These are phyloP conservation scores for Sebastes aleutianus DNA, from an alignment of 2,797 vertebrate genomes.

Conservation along the genomic window DNA sequence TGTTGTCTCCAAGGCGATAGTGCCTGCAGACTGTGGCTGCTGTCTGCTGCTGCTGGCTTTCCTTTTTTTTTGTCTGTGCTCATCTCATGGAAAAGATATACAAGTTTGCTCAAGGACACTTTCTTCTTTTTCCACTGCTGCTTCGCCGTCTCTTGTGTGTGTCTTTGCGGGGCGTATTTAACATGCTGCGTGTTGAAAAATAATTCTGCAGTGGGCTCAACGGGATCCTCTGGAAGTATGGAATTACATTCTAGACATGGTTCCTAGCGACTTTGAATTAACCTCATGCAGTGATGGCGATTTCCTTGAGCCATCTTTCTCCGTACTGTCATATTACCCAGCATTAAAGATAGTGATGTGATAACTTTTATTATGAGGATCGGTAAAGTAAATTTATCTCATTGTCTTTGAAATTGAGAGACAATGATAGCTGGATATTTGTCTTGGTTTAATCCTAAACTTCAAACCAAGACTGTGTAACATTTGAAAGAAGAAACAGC, in stretches of 20 bases:
- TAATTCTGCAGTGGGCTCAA: slow-evolving; percentile 51
- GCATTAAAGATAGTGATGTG: not conserved
- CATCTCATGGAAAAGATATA: slow-evolving; percentile 63
- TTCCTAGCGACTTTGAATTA: slow-evolving; percentile 67
- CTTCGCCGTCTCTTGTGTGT: slow-evolving; percentile 26
- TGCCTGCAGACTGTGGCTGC: slow-evolving; percentile 59
- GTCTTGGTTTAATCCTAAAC: not conserved
- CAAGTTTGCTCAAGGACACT: slow-evolving; percentile 72
- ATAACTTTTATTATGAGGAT: slow-evolving; percentile 6
- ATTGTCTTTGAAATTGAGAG: not conserved
- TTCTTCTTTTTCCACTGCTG: slow-evolving; percentile 24
- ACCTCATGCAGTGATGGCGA: slow-evolving; percentile 50
- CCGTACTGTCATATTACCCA: slow-evolving; percentile 3
- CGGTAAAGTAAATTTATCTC: not conserved
- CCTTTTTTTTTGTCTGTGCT: slow-evolving; percentile 12
- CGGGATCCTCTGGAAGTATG: slow-evolving; percentile 59
- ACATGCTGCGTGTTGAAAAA: slow-evolving; percentile 50
- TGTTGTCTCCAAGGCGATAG: slow-evolving; percentile 69
- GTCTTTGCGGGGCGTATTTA: slow-evolving; percentile 48
- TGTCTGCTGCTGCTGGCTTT: slow-evolving; percentile 45
- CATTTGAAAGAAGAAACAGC: not conserved
- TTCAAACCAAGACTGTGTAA: not conserved
- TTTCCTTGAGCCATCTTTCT: slow-evolving; percentile 49
- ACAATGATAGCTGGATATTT: not conserved
- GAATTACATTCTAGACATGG: slow-evolving; percentile 67